Base-by-base conservation (phyloP, 1,140 invertebrate genomes). In the Geopemphigus sp. region DNA sequence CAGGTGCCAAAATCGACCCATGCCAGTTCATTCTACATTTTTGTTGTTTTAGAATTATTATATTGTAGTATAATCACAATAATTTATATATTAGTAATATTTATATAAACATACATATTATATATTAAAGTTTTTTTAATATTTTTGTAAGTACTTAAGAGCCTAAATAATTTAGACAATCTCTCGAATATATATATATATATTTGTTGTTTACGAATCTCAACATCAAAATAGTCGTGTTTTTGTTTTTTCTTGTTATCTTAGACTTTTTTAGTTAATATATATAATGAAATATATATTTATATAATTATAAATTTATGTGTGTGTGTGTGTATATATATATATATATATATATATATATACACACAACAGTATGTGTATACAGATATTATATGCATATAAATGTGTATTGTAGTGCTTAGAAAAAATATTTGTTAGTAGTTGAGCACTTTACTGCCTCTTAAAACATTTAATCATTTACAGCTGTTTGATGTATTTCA, bases 1-100 rank as follows among this genome's bases (percentile, higher is more conserved):
- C 74, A 78, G 74, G 74, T 78, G 74, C 74, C 74, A 78, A 78
- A 78, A 78, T 47, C 74, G 74, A 78, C 74, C 74, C 57, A 78
- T 63, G 57, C 74, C 74, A 78, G 74, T 78, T 78, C 29, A 5
- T 50, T 63, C 22, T 78, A 78, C 22, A 61, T 59, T 76, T 39
- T 74, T 57, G 29, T 76, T 63, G 47, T 63, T 24, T 59, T 76
- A 57, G 6, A 59, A 78, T 22, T 22, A 26, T 50, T 61, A 26
- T 50, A 47, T 29, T 59, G 63, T 29, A 78, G 61, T 47, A 26
- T 61, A 78, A 61, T 78, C 39, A 63, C 74, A 63, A 63, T 59
- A 78, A 78, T 26, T 63, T 78, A 76, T 61, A 61, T 76, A 61
- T 78, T 63, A 78, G 57, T 63, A 39, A 57, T 57, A 63, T 61